A percentile compares a stretch with the other conserved stretches of the same genome.
phyloP scores from a whole-genome alignment of 1,140 invertebrate species.

The Drosophila funebris region DNA sequence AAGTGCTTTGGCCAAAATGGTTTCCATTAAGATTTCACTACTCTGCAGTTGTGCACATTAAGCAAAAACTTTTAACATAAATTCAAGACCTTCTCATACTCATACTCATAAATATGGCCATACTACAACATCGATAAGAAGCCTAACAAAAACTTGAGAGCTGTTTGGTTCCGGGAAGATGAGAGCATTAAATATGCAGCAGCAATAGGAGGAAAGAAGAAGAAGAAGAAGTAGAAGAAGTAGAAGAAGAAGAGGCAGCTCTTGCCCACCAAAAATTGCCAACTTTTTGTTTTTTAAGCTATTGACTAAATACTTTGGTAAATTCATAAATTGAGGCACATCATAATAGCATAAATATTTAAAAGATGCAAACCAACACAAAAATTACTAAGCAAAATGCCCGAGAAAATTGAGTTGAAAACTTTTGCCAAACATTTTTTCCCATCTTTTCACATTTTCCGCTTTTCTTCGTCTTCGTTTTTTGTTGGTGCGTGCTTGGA shows the following conservation, averaged over 20 bases:
- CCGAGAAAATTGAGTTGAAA: constrained; percentile 71
- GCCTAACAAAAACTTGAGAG: constrained; percentile 17
- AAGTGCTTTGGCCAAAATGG: constrained; percentile 17
- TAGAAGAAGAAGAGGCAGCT: background rate
- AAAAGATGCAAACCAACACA: constrained; percentile 40
- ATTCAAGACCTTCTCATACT: constrained; percentile 46
- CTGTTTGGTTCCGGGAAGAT: background rate
- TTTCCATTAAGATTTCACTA: constrained; percentile 57
- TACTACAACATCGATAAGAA: constrained; percentile 59
- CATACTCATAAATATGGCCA: constrained; percentile 63
- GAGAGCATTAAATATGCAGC: constrained; percentile 65
- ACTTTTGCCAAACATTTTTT: constrained; percentile 41
- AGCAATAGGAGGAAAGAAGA: background rate
- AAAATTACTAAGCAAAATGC: constrained; percentile 53
- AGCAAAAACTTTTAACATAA: constrained; percentile 71
- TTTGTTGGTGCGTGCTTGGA: background rate
- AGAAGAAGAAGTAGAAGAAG: background rate
- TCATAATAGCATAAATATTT: constrained; percentile 77
- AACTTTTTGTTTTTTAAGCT: constrained; percentile 51
- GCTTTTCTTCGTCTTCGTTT: background rate
- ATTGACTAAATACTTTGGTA: constrained; percentile 81
- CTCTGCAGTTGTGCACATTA: constrained; percentile 58
- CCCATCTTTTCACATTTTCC: background rate
- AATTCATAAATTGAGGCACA: constrained; percentile 78
- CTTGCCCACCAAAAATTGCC: constrained; percentile 19